Evolutionary conservation across 2,888 invertebrate genomes (phyloP), one percentile per base, ranked within the genome.

Genomic region (Chymomyza amoena): DNA sequence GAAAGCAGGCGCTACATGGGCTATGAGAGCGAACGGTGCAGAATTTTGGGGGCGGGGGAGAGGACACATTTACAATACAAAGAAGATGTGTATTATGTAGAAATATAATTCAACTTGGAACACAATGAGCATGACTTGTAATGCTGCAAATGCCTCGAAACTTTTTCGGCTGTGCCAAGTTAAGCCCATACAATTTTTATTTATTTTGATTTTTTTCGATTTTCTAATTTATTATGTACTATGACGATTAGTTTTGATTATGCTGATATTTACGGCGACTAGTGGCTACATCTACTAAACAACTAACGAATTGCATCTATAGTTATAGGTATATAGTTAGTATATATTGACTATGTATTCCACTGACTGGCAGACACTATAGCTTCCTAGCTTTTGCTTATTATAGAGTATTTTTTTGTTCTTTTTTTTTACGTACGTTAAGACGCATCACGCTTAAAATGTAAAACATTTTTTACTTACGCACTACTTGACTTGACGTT

Each of bases 241-340:
- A 45, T 45, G 39, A 45, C 39, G 39, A 39, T 50, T 57, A 54
- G 6, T 59, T 61, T 39, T 77, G 69, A 74, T 77, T 78, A 81
- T 81, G 78, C 74, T 84, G 85, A 85, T 81, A 87, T 80, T 77
- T 86, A 84, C 77, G 65, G 71, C 84, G 81, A 81, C 39, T 84
- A 71, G 64, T 64, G 69, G 68, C 83, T 85, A 83, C 75, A 69
- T 76, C 77, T 84, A 83, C 85, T 78, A 83, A 84, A 87, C 88
- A 85, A 80, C 83, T 87, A 87, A 85, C 88, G 83, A 79, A 73
- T 76, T 16, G 72, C 66, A 71, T 76, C 83, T 87, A 83, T 72
- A 74, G 73, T 78, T 74, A 18, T 25, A 57, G 57, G 63, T 65
- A 54, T 61, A 69, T 64, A 32, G 32, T 32, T 32, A 32, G 32